Conservation (phyloP, 2,113 vertebrate genomes). For the Phylloscopus trochiloides region DNA sequence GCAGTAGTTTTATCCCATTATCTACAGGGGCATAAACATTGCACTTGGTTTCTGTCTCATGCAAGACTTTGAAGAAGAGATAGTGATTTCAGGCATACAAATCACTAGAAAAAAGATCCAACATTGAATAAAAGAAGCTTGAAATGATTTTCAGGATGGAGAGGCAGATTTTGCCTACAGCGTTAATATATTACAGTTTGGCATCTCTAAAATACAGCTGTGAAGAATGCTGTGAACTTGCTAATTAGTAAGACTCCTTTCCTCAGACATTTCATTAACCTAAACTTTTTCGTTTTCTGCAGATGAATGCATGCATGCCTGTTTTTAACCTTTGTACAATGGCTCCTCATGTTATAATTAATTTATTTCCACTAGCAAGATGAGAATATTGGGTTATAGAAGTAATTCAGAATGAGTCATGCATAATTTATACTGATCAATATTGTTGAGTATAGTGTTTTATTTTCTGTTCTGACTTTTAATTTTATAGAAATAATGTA, state of each 20-base stretch:
- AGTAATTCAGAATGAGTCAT: slow-evolving; percentile 11
- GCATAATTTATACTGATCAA: slow-evolving; percentile 22
- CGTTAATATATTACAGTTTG: slow-evolving; percentile 28
- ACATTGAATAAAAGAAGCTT: neutral
- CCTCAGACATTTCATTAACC: slow-evolving; percentile 67
- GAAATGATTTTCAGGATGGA: slow-evolving; percentile 10
- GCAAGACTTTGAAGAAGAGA: neutral
- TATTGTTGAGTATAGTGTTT: neutral
- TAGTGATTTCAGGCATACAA: slow-evolving; percentile 4
- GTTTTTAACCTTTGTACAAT: slow-evolving; percentile 53
- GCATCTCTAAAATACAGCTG: slow-evolving; percentile 65
- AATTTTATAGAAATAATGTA: neutral
- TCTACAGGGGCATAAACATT: neutral
- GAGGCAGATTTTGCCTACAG: slow-evolving; percentile 1
- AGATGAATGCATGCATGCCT: slow-evolving; percentile 20
- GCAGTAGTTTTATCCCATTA: neutral
- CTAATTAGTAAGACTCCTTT: slow-evolving; percentile 58
- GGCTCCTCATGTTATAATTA: slow-evolving; percentile 42
- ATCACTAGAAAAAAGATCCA: neutral
- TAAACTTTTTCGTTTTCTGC: slow-evolving; percentile 48
- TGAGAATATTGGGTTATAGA: neutral
- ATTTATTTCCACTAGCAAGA: slow-evolving; percentile 28
- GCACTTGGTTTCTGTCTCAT: neutral
- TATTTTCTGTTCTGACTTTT: slow-evolving; percentile 24
- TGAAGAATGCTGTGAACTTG: slow-evolving; percentile 62